phyloP scores from a whole-genome alignment of 2,113 vertebrate genomes.

The Choloepus hoffmanni region DNA sequence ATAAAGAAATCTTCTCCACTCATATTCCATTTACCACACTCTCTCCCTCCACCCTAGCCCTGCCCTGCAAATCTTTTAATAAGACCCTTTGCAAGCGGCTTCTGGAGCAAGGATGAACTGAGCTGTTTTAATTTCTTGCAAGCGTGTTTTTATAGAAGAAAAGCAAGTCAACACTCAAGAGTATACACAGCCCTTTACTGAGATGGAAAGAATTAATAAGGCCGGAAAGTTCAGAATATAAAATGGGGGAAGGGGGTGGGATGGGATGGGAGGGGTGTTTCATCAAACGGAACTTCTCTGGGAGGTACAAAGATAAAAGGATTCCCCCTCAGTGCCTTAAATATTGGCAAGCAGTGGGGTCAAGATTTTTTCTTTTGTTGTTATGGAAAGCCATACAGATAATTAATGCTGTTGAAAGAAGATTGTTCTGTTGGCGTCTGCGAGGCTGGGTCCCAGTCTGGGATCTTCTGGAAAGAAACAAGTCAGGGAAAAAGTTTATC shows the following conservation, averaged over 20 bases:
- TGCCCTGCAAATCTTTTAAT: conserved; percentile 45
- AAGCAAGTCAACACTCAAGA: conserved; percentile 85
- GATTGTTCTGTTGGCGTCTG: conserved; percentile 88
- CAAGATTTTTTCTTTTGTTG: conserved; percentile 89
- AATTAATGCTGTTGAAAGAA: conserved; percentile 93
- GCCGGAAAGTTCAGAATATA: conserved; percentile 86
- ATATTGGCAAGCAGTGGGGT: conserved; percentile 89
- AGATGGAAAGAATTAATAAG: conserved; percentile 88
- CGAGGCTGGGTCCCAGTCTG: conserved; percentile 90
- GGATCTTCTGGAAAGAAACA: conserved; percentile 87
- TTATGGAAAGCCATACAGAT: conserved; percentile 90
- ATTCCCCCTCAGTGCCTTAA: conserved; percentile 84
- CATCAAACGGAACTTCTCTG: conserved; percentile 86
- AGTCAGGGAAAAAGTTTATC: conserved; percentile 75
- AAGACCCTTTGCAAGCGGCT: conserved; percentile 76
- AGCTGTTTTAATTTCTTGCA: conserved; percentile 86
- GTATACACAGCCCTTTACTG: conserved; percentile 82
- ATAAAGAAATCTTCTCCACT: conserved; percentile 87
- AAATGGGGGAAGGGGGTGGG: conserved; percentile 64
- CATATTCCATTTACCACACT: conserved; percentile 66
- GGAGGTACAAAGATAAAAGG: conserved; percentile 88
- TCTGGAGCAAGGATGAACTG: conserved; percentile 79
- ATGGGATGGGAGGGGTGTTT: conserved; percentile 61
- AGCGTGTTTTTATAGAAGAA: conserved; percentile 85
- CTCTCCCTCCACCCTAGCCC: not conserved